phyloP scores from a whole-genome alignment of 2,113 vertebrate genomes.

The Bufo bufo region DNA sequence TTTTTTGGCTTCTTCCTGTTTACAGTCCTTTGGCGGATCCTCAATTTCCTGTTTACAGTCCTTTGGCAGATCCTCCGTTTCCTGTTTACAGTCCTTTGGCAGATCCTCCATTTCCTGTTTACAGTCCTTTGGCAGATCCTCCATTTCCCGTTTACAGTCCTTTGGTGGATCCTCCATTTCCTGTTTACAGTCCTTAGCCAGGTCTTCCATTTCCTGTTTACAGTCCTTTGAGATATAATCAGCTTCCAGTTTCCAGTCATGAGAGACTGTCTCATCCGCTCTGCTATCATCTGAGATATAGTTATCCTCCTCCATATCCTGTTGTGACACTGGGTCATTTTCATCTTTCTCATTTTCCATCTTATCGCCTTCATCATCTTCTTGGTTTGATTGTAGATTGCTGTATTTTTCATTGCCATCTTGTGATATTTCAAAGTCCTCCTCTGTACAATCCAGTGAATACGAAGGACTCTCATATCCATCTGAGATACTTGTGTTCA shows the following conservation, averaged over 20 bases:
- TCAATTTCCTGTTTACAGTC: background rate
- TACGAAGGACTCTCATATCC: background rate
- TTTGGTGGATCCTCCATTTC: background rate
- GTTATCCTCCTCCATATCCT: background rate
- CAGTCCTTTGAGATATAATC: background rate
- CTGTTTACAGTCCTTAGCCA: background rate
- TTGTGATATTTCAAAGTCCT: background rate
- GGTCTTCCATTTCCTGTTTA: background rate
- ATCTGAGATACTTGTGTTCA: background rate
- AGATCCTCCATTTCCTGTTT: background rate
- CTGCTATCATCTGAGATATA: background rate
- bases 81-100: background rate
- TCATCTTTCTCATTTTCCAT: background rate
- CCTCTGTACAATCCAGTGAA: conserved; percentile 13
- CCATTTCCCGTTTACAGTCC: background rate
- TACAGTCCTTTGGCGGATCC: background rate
- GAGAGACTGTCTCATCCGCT: background rate
- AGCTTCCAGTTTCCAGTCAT: background rate
- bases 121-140: background rate
- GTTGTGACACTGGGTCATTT: background rate
- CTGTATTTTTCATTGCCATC: background rate
- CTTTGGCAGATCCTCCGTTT: background rate
- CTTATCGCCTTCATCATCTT: background rate
- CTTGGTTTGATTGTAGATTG: background rate
- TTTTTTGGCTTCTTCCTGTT: background rate